These are phyloP conservation scores for Tapirus terrestris DNA, from an alignment of 2,113 vertebrate genomes.

Conservation along the genomic window DNA sequence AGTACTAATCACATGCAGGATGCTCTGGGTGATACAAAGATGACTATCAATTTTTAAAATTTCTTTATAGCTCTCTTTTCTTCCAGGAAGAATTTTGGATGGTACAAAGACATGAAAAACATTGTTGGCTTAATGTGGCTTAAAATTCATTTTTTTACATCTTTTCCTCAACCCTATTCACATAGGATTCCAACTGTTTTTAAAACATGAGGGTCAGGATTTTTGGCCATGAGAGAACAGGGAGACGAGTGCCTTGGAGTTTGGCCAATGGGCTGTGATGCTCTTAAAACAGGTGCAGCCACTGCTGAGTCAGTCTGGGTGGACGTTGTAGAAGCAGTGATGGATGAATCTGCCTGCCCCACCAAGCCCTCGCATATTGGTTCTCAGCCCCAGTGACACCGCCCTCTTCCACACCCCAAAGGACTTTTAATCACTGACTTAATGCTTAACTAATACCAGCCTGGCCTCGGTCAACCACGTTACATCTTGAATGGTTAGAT, in stretches of 20 bases:
- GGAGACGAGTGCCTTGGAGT: accelerated
- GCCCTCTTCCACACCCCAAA: neutral
- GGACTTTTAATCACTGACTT: neutral
- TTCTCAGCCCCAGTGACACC: neutral
- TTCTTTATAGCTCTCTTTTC: neutral
- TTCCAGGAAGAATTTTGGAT: neutral
- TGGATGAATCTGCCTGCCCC: accelerated
- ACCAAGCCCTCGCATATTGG: accelerated
- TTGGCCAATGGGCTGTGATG: neutral
- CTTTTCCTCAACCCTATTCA: neutral
- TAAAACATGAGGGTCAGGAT: neutral
- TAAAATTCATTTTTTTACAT: neutral
- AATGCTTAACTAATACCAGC: neutral
- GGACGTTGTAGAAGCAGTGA: neutral
- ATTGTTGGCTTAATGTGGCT: neutral
- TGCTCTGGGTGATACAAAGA: neutral
- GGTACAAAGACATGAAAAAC: neutral
- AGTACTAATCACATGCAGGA: accelerated
- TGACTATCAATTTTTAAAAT: neutral
- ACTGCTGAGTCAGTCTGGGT: accelerated
- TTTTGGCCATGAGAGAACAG: neutral
- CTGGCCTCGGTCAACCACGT: neutral
- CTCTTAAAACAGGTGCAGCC: neutral
- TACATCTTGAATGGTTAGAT: neutral
- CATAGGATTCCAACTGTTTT: neutral